A percentile compares a stretch with the other conserved stretches of the same genome.
These are phyloP conservation scores for Callospermophilus lateralis DNA, from an alignment of 2,113 vertebrate species.

Conservation along the genomic window DNA sequence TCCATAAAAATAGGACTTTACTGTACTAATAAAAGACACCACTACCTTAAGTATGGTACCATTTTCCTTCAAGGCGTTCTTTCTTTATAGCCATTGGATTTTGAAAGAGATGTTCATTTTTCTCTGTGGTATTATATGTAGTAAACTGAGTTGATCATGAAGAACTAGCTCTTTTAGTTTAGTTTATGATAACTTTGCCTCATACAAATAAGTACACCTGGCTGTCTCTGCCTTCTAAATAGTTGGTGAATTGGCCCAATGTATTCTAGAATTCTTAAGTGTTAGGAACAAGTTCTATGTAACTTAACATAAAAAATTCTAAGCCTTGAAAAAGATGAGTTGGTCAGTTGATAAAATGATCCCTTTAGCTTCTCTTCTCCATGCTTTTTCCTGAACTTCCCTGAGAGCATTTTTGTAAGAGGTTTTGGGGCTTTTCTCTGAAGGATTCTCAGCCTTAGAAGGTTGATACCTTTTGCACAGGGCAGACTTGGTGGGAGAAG, in stretches of 20 bases:
- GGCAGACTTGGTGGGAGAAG: slow-evolving; percentile 63
- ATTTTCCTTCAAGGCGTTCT: slow-evolving; percentile 71
- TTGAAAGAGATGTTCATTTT: slow-evolving; percentile 69
- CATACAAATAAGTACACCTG: neutral
- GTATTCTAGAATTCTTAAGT: neutral
- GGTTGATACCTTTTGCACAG: slow-evolving; percentile 78
- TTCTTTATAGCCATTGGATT: slow-evolving; percentile 76
- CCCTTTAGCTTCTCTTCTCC: neutral
- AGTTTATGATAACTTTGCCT: slow-evolving; percentile 57
- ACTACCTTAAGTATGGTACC: slow-evolving; percentile 71
- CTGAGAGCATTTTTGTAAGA: neutral
- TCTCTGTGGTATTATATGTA: slow-evolving; percentile 27
- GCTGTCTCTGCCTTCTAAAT: slow-evolving; percentile 28
- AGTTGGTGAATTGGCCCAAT: neutral
- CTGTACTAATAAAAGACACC: slow-evolving; percentile 81
- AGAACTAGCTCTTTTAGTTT: slow-evolving; percentile 49
- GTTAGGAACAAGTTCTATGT: neutral
- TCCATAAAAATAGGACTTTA: slow-evolving; percentile 81
- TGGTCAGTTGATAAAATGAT: neutral
- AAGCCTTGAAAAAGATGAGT: neutral
- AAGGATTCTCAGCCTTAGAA: slow-evolving; percentile 70
- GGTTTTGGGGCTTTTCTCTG: slow-evolving; percentile 13
- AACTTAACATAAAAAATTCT: neutral
- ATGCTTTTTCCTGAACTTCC: neutral
- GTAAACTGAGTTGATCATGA: slow-evolving; percentile 47